phyloP scores from a whole-genome alignment of 2,888 invertebrate genomes.

The Dicyrtomina minuta region DNA sequence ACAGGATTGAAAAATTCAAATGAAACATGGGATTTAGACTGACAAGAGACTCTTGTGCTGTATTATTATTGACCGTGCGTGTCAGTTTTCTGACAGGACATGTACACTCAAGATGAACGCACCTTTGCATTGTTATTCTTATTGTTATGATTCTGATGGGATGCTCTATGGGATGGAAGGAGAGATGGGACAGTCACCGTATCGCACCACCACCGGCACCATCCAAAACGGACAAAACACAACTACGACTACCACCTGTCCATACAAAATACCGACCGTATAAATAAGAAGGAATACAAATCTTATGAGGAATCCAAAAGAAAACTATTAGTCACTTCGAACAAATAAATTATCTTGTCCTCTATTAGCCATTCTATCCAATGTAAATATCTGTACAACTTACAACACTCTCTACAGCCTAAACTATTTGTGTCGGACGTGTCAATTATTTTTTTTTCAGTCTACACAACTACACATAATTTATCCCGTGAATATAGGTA shows the following conservation, averaged over 20 bases:
- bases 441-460: conserved; percentile 14
- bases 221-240: too few relatives aligned
- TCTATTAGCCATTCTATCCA: conserved; percentile 1
- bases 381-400: not conserved
- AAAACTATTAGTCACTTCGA: conserved; percentile 11
- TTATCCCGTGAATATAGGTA: too few relatives aligned
- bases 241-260: not conserved
- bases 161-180: not conserved
- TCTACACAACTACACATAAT: too few relatives aligned
- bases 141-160: not conserved
- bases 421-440: not conserved
- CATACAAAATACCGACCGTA: conserved; percentile 4
- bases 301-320: not conserved
- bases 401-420: not conserved
- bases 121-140: conserved; percentile 13
- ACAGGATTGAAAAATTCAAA: too few relatives aligned
- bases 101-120: conserved; percentile 6
- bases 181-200: not conserved
- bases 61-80: conserved; percentile 5
- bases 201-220: not conserved
- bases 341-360: conserved; percentile 3
- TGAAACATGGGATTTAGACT: too few relatives aligned
- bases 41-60: too few relatives aligned
- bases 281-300: conserved; percentile 1
- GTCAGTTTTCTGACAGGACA: conserved; percentile 22